Percentiles rank a stretch among this genome's conserved stretches.
These are phyloP conservation scores for Leptopilina drosophilae DNA, from an alignment of 2,888 invertebrate species.

Conservation along the genomic window DNA sequence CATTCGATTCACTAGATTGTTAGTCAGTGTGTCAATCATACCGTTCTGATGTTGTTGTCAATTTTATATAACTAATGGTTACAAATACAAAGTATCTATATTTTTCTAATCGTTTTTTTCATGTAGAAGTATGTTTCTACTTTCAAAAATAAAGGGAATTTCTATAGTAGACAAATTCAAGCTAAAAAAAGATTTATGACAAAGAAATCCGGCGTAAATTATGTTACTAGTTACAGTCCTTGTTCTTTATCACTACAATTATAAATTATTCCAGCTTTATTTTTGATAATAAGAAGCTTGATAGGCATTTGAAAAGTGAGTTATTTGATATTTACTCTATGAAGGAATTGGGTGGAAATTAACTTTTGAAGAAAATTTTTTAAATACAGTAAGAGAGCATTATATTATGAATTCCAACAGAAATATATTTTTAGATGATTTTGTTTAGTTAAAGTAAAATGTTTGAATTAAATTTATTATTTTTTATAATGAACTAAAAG, in stretches of 20 bases:
- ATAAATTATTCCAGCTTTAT: not conserved
- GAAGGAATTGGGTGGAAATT: too few relatives aligned
- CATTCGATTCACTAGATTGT: slow-evolving; percentile 4
- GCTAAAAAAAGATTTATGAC: slow-evolving; percentile 2
- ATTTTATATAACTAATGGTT: slow-evolving; percentile 15
- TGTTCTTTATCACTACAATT: slow-evolving; percentile 9
- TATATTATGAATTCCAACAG: too few relatives aligned
- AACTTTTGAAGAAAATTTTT: too few relatives aligned
- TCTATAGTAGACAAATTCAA: not conserved
- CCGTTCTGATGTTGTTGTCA: slow-evolving; percentile 5
- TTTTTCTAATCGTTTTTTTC: not conserved
- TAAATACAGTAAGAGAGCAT: too few relatives aligned
- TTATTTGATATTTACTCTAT: too few relatives aligned
- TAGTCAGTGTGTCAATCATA: slow-evolving; percentile 43
- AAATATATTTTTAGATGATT: too few relatives aligned
- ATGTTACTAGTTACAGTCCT: not conserved
- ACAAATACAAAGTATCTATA: not conserved
- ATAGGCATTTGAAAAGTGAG: too few relatives aligned
- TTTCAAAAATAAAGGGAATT: slow-evolving; percentile 1
- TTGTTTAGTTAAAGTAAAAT: too few relatives aligned
- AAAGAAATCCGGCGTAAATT: not conserved
- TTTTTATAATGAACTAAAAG: too few relatives aligned
- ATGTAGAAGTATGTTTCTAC: not conserved
- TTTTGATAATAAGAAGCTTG: too few relatives aligned
- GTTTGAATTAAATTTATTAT: too few relatives aligned